Base-by-base conservation (phyloP, 2,113 vertebrate genomes). In the Pyrgilauda ruficollis region DNA sequence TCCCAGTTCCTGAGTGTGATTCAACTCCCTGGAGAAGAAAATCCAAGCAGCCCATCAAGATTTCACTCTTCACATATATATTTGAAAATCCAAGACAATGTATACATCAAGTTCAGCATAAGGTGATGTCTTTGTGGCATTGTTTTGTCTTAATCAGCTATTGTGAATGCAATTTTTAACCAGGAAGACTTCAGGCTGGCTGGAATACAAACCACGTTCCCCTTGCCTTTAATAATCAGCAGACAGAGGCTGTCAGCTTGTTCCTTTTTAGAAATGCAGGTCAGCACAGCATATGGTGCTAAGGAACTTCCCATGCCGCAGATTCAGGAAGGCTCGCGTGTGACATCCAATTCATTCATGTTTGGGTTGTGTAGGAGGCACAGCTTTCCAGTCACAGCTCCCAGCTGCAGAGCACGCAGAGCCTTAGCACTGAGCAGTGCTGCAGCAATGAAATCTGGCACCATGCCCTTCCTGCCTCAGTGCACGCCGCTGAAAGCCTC, bases 201-300 rank as follows among this genome's bases (percentile, higher is more conserved):
- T 82, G 23, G 58, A 79, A 58, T 49, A 70, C 2, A 7, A 91
- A 59, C 24, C 59, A 14, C 0, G 0, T 73, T 90, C n/a, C 37
- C 37, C 22, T 83, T 79, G 46, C 53, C 46, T 80, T 75, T 96
- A 93, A 89, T 84, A 87, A 93, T 78, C 53, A 82, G 52, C 84
- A 76, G 87, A 63, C 69, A 89, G 31, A 64, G 63, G 46, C 70
- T 76, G 50, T 66, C 87, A 47, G 46, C 46, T 83, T 68, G 41
- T 50, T 79, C 28, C 21, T 15, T 59, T 87, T 87, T 80, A 85
- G 58, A 73, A 94, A 83, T 18, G 50, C 70, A 74, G 84, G 93
- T 90, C 93, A 94, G 70, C 55, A 50, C 39, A 88, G 63, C 81
- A 44, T 72, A 72, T 50, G 92, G 83, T 86, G 68, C 69, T 82